Conservation (phyloP, 2,797 vertebrate genomes). For the Molossus molossus region DNA sequence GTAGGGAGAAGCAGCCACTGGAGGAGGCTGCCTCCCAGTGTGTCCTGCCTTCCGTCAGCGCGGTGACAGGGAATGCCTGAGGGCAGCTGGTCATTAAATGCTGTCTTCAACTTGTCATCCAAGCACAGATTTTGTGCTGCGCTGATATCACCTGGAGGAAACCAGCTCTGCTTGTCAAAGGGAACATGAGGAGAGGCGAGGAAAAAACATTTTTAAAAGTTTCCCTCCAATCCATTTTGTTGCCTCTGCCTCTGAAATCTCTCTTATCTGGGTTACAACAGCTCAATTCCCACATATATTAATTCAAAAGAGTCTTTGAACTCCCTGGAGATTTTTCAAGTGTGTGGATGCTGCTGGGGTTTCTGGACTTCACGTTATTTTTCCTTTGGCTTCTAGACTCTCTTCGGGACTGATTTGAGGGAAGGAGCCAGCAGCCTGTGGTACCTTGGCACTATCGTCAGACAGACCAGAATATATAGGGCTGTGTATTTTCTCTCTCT, state of each 20-base stretch:
- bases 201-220: background rate
- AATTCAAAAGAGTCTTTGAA: slow-evolving; percentile 52
- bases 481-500: background rate
- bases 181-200: background rate
- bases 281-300: background rate
- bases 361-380: slow-evolving; percentile 41
- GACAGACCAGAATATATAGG: background rate
- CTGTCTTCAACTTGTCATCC: background rate
- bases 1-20: background rate
- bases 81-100: slow-evolving; percentile 4
- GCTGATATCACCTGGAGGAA: slow-evolving; percentile 46
- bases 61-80: background rate
- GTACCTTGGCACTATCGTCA: background rate
- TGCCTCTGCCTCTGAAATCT: background rate
- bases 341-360: background rate
- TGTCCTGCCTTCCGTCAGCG: background rate
- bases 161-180: background rate
- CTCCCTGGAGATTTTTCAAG: background rate
- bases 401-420: background rate
- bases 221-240: background rate
- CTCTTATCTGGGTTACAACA: background rate
- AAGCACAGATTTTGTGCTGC: background rate
- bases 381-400: background rate
- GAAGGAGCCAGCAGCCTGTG: background rate
- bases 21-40: fast-evolving